Evolutionary conservation across 1,140 invertebrate species (phyloP), one percentile per base, ranked within the genome.

Genomic region (Steinernema feltiae): DNA sequence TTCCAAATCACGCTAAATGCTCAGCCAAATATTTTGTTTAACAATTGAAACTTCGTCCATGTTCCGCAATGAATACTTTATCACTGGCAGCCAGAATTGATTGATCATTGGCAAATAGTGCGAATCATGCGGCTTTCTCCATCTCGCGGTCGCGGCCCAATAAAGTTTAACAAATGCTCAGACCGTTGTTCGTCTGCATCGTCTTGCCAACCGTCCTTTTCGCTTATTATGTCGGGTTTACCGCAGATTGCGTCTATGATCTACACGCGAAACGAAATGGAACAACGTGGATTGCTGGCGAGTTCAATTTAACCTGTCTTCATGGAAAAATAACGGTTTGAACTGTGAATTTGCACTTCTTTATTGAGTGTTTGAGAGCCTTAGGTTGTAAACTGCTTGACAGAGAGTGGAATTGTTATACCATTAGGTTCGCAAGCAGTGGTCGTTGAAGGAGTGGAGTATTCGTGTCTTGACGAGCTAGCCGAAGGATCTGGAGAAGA

Each of bases 381-480:
- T 72, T 69, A 80, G 81, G 79, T 81, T 18, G 29, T 80, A 3
- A 81, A 81, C 70, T 81, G 80, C 53, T 32, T 81, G 0, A 81
- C 82, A 1, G 53, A n/a, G 1, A 7, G 32, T 27, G 80, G 80
- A 29, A 75, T 74, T 32, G 18, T 18, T 3, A 69, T 81, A 32
- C 69, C 76, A 3, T 74, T 81, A 30, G 80, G 81, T 17, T 80
- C 80, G 12, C 46, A 69, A 17, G 32, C n/a, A 21, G 80, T 84
- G 32, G n/a, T 48, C 2, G 81, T 79, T 31, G 32, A 81, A 71
- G 79, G 80, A 29, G 24, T 70, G 1, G 29, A 69, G 29, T 80
- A 81, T n/a, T 73, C 30, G 29, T 32, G 41, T 27, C 17, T 71
- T 7, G 72, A 18, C 18, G 32, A 70, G 2, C 17, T 75, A 1